Conservation (phyloP, 1,140 invertebrate species). For the Diorhabda carinulata region DNA sequence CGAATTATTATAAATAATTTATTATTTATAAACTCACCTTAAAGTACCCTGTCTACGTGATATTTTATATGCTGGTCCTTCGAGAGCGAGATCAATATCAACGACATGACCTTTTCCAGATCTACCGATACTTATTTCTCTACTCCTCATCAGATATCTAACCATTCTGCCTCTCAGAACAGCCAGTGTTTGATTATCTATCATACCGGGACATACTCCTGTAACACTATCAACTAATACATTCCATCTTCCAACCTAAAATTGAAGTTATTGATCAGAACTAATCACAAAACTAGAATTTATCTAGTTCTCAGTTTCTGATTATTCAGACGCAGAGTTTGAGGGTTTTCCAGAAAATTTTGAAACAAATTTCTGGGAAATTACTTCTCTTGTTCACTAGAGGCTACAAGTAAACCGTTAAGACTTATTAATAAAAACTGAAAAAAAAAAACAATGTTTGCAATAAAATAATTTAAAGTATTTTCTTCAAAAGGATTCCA, state of each 20-base stretch:
- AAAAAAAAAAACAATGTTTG: too few relatives aligned
- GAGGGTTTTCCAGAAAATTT: too few relatives aligned
- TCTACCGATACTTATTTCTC: conserved; percentile 91
- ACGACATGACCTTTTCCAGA: conserved; percentile 84
- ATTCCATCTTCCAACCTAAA: conserved; percentile 67
- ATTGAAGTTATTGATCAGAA: neutral
- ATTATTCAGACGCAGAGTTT: too few relatives aligned
- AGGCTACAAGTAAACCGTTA: too few relatives aligned
- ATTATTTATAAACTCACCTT: conserved; percentile 29
- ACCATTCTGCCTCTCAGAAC: conserved; percentile 89
- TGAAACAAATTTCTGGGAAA: neutral
- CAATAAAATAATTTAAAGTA: too few relatives aligned
- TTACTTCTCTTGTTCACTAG: too few relatives aligned
- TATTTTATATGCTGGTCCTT: conserved; percentile 84
- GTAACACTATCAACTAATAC: conserved; percentile 83
- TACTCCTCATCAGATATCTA: conserved; percentile 91
- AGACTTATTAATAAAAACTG: too few relatives aligned
- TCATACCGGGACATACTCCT: conserved; percentile 69
- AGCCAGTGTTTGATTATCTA: conserved; percentile 90
- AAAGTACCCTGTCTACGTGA: conserved; percentile 78
- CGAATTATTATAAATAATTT: neutral
- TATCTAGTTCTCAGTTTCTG: too few relatives aligned
- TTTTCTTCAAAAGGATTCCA: too few relatives aligned
- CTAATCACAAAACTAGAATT: too few relatives aligned
- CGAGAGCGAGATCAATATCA: conserved; percentile 90